Conservation (phyloP, 2,797 vertebrate genomes). For the Gymnopithys bicolor region DNA sequence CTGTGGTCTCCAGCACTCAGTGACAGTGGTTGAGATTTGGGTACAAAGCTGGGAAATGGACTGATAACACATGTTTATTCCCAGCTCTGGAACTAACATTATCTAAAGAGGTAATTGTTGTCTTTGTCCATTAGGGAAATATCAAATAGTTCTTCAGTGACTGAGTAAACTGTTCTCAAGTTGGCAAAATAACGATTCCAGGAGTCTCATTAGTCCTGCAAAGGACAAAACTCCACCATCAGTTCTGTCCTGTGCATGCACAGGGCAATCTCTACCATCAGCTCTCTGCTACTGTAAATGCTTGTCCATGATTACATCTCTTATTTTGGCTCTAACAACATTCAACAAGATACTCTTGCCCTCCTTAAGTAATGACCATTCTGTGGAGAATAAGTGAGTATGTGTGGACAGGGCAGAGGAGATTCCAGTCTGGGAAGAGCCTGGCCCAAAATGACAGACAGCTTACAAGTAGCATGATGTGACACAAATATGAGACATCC, state of each 20-base stretch:
- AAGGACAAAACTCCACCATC: not conserved
- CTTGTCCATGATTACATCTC: not conserved
- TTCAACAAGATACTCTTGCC: not conserved
- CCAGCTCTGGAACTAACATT: not conserved
- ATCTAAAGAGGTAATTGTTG: not conserved
- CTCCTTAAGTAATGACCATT: slow-evolving; percentile 2
- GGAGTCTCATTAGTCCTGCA: not conserved
- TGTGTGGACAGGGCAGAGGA: not conserved
- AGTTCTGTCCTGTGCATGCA: not conserved
- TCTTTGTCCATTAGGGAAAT: slow-evolving; percentile 16
- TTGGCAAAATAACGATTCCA: not conserved
- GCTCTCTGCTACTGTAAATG: not conserved
- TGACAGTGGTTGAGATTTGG: not conserved
- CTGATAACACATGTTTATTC: not conserved
- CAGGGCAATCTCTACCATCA: not conserved
- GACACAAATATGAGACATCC: not conserved
- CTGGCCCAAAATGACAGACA: not conserved
- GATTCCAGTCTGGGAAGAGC: not conserved
- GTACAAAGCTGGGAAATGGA: not conserved
- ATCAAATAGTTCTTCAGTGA: not conserved
- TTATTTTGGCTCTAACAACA: slow-evolving; percentile 8
- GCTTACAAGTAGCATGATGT: not conserved
- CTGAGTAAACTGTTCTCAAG: not conserved
- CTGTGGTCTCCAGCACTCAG: not conserved
- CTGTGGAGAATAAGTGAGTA: not conserved